A percentile compares a stretch with the other conserved stretches of the same genome.
Evolutionary conservation across 2,113 vertebrate genomes (phyloP).

Genomic region (Platycercus adscitus): DNA sequence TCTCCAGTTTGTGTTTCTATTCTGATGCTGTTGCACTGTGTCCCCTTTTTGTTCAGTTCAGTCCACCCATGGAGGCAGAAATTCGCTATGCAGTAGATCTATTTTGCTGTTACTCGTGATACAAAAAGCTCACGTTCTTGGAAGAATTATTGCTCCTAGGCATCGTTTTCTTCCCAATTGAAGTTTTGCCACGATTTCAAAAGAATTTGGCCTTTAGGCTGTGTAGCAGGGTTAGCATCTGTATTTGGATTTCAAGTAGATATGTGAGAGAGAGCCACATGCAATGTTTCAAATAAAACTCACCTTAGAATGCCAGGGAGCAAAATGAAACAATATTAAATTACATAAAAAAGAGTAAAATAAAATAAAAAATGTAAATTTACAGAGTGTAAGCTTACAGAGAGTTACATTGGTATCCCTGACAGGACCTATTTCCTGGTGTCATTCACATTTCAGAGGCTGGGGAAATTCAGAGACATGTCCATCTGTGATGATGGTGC

Average conservation of each 20-base stretch:
- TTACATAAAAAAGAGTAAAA: background rate
- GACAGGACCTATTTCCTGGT: background rate
- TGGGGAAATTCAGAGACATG: background rate
- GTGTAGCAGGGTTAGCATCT: background rate
- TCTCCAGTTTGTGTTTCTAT: background rate
- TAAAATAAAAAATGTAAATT: background rate
- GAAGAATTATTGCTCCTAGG: background rate
- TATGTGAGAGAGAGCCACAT: too few relatives aligned
- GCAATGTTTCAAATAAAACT: background rate
- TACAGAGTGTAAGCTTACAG: background rate
- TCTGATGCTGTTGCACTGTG: background rate
- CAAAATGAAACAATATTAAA: background rate
- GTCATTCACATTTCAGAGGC: background rate
- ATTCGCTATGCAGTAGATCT: background rate
- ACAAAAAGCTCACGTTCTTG: rapidly evolving
- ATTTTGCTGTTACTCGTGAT: background rate
- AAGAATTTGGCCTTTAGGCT: background rate
- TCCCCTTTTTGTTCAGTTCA: background rate
- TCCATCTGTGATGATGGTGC: background rate
- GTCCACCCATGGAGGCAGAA: background rate
- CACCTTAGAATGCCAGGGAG: background rate
- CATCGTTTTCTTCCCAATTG: background rate
- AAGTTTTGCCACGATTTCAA: background rate
- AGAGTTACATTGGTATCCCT: background rate
- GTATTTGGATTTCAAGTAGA: background rate